A percentile compares a stretch with the other conserved stretches of the same genome.
phyloP scores from a whole-genome alignment of 1,140 invertebrate genomes.

The Hypothenemus hampei region DNA sequence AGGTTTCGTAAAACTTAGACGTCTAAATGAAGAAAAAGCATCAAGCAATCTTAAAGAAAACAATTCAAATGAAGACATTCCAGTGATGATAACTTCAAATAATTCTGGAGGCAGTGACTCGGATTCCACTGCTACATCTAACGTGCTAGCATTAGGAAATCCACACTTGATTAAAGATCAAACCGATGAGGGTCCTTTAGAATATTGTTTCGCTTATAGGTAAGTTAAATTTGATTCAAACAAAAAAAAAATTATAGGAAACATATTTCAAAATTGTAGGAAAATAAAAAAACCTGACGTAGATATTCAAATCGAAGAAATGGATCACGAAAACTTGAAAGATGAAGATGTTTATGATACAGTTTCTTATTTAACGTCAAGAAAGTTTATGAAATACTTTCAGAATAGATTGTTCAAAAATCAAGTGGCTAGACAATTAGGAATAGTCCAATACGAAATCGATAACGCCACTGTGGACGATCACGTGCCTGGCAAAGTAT shows the following conservation, averaged over 20 bases:
- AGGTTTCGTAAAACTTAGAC: conserved; percentile 14
- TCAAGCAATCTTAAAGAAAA: background rate
- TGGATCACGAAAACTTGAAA: conserved; percentile 20
- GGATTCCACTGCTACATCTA: conserved; percentile 6
- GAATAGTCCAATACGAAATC: conserved; percentile 29
- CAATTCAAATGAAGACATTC: conserved; percentile 4
- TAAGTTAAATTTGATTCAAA: conserved; percentile 18
- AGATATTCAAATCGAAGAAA: conserved; percentile 23
- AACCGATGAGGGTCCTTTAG: conserved; percentile 1
- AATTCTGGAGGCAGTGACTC: conserved; percentile 16
- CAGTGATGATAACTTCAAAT: background rate
- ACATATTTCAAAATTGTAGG: background rate
- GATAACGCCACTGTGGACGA: conserved; percentile 13
- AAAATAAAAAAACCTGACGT: conserved; percentile 23
- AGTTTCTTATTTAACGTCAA: conserved; percentile 31
- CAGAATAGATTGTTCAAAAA: conserved; percentile 31
- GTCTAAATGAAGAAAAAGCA: background rate
- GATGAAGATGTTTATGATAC: conserved; percentile 29
- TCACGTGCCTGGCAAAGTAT: conserved; percentile 30
- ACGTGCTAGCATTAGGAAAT: background rate
- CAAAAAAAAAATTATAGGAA: background rate
- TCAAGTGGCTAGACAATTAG: conserved; percentile 22
- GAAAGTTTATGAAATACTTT: conserved; percentile 34
- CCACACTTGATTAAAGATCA: conserved; percentile 17
- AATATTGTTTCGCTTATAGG: conserved; percentile 20